Percentiles rank a stretch among this genome's conserved stretches.
Evolutionary conservation across 2,113 vertebrate genomes (phyloP).

Genomic region (Caretta caretta): DNA sequence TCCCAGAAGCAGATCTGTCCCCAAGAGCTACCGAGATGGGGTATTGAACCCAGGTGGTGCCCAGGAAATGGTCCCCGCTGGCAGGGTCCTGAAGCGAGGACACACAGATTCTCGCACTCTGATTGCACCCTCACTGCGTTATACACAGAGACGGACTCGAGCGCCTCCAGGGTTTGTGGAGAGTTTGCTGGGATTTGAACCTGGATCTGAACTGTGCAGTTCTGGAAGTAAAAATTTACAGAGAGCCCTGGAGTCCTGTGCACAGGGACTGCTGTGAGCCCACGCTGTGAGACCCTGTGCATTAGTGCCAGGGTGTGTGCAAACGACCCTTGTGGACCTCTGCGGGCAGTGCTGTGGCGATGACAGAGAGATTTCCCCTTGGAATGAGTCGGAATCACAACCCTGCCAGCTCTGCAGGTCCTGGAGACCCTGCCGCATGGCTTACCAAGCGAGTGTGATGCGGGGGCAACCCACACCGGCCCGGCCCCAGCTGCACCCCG

Average conservation of each 20-base stretch:
- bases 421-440: too few species aligned
- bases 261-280: fast-evolving
- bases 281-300: neutral
- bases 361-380: neutral
- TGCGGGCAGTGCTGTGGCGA: fast-evolving
- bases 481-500: too few species aligned
- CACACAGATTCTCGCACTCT: too few species aligned
- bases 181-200: neutral
- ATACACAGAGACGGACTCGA: too few species aligned
- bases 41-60: neutral
- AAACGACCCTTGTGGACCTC: neutral
- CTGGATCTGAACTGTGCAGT: too few species aligned
- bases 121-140: too few species aligned
- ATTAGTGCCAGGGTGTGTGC: neutral
- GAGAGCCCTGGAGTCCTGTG: neutral
- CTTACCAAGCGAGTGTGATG: too few species aligned
- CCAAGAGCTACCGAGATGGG: neutral
- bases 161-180: too few species aligned
- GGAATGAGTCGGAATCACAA: neutral
- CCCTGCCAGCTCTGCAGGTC: too few species aligned
- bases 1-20: neutral
- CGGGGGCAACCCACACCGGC: too few species aligned
- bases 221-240: too few species aligned
- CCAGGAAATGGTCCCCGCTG: neutral
- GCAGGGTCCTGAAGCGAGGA: too few species aligned